phyloP scores from a whole-genome alignment of 2,797 vertebrate genomes.

The Phrynocephalus vlangalii region DNA sequence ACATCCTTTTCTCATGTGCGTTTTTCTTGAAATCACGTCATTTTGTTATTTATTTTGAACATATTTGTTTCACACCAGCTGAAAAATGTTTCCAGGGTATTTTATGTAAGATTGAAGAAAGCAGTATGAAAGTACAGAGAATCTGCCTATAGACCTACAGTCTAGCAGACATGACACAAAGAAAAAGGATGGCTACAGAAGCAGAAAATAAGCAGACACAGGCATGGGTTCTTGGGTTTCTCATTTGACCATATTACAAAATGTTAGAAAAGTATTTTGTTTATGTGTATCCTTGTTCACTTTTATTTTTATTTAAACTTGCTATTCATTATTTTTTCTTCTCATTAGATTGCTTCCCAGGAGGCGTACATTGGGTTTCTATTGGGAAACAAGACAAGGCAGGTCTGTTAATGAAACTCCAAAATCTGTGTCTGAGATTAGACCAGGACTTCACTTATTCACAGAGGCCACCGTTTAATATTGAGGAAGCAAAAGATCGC shows the following conservation, averaged over 20 bases:
- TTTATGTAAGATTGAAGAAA: neutral
- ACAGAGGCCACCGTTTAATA: conserved; percentile 86
- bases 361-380: conserved; percentile 94
- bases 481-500: conserved; percentile 95
- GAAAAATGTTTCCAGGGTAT: neutral
- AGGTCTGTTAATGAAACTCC: conserved; percentile 92
- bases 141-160: neutral
- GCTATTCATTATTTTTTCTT: neutral
- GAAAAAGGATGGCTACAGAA: neutral
- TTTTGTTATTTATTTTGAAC: neutral
- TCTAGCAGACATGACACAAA: neutral
- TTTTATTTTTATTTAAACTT: neutral
- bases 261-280: neutral
- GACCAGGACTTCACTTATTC: conserved; percentile 84
- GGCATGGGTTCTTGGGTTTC: neutral
- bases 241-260: neutral
- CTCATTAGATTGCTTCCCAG: conserved; percentile 89
- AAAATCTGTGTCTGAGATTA: conserved; percentile 92
- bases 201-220: neutral
- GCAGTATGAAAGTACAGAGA: neutral
- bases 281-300: neutral
- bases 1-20: neutral
- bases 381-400: conserved; percentile 93
- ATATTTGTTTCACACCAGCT: neutral
- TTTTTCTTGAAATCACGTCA: too few species aligned